Percentiles rank a stretch among this genome's conserved stretches.
These are phyloP conservation scores for Corydoras maculifer DNA, from an alignment of 2,113 vertebrate species.

Conservation along the genomic window DNA sequence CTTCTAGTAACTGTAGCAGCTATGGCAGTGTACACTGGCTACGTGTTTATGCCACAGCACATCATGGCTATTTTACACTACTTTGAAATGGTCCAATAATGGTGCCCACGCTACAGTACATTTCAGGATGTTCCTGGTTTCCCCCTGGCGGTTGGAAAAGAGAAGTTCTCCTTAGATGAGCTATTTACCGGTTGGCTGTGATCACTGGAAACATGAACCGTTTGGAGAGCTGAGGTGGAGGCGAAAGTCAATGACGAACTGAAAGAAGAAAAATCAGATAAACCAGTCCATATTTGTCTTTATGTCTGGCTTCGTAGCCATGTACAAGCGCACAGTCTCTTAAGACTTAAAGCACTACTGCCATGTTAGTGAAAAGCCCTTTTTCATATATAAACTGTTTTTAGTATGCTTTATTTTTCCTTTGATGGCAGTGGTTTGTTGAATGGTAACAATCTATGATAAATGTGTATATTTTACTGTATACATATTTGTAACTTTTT, in stretches of 20 bases:
- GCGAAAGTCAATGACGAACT: background rate
- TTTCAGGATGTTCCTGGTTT: constrained; percentile 1
- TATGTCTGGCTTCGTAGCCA: constrained; percentile 10
- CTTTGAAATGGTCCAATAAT: no score
- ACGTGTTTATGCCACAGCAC: constrained; percentile 98
- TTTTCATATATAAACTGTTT: constrained; percentile 24
- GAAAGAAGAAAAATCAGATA: constrained; percentile 4
- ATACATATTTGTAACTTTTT: constrained; percentile 46
- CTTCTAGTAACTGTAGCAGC: constrained; percentile 84
- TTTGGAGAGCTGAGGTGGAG: constrained; percentile 6
- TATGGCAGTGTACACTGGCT: constrained; percentile 94
- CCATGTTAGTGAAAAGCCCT: constrained; percentile 34
- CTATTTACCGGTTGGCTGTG: constrained; percentile 14
- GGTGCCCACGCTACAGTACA: background rate
- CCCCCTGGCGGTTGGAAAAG: constrained; percentile 18
- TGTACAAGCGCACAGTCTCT: constrained; percentile 16
- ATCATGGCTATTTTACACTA: constrained; percentile 96
- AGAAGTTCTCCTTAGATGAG: background rate
- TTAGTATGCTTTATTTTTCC: constrained; percentile 29
- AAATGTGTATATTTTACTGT: constrained; percentile 54
- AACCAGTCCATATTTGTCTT: constrained; percentile 18
- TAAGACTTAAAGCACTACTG: constrained; percentile 34
- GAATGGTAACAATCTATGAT: constrained; percentile 45
- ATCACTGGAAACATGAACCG: constrained; percentile 21
- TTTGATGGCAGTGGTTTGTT: constrained; percentile 35